These are phyloP conservation scores for Cheumatopsyche charites DNA, from an alignment of 1,140 invertebrate genomes.

Conservation along the genomic window DNA sequence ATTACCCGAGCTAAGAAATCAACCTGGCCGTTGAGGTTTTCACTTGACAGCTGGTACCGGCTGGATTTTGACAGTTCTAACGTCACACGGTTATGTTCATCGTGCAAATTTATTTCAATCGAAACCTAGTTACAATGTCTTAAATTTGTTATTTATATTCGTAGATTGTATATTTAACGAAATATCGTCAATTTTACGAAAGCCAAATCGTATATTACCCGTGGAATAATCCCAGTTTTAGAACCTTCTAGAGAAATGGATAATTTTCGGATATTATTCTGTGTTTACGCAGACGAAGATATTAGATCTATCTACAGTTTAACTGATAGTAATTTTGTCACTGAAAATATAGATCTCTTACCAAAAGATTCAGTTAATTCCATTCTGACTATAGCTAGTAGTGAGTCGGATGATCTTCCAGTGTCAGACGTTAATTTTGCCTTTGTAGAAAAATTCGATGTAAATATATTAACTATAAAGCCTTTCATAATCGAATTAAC, in stretches of 20 bases:
- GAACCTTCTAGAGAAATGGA: conserved; percentile 14
- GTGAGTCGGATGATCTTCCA: too few relatives aligned
- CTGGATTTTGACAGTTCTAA: conserved; percentile 25
- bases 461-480: conserved; percentile 40
- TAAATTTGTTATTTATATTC: too few relatives aligned
- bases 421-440: too few relatives aligned
- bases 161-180: too few relatives aligned
- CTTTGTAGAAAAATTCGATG: background rate
- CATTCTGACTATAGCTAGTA: too few relatives aligned
- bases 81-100: conserved; percentile 22
- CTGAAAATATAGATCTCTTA: too few relatives aligned
- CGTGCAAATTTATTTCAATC: background rate
- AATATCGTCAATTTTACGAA: too few relatives aligned
- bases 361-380: too few relatives aligned
- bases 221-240: background rate
- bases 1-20: background rate
- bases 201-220: too few relatives aligned
- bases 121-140: background rate
- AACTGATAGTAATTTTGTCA: background rate
- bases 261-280: conserved; percentile 17
- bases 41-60: background rate
- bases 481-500: conserved; percentile 37
- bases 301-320: conserved; percentile 34
- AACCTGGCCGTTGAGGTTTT: conserved; percentile 1
- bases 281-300: conserved; percentile 34